Base-by-base conservation (phyloP, 2,797 vertebrate genomes). In the Pelochelys cantorii region DNA sequence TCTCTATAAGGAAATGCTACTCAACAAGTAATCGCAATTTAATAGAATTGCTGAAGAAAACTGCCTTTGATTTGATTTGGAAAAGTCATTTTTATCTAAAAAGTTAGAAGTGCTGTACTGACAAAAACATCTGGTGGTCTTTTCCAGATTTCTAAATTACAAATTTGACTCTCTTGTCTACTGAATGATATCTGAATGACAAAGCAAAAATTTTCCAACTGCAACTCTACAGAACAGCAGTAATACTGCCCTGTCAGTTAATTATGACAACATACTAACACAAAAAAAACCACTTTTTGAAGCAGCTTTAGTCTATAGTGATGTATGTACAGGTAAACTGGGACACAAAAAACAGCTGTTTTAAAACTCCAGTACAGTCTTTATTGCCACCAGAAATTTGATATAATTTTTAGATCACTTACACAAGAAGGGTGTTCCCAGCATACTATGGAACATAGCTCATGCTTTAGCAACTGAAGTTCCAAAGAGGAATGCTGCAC, bases 401-500 rank as follows among this genome's bases (percentile, higher is more conserved):
- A 65, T 65, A 17, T n/a, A 68, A 62, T 79, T 56, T 74, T 74
- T 34, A 37, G 20, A 22, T 9, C 68, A 37, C 79, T 90, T 20
- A 48, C 23, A 53, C 60, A 54, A 75, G 34, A 62, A 89, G 81
- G 79, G 85, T 83, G 42, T 55, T 81, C 90, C 87, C 13, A 8
- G 83, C 83, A 79, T 2, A 7, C 57, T 18, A 22, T 2, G 57
- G 89, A 20, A 80, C 4, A 29, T 42, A 85, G 85, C 48, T 71
- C 54, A 75, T 34, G 68, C 68, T 84, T 82, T 83, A 57, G 90
- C 79, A 83, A 17, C 54, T 48, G 27, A 9, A 62, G 14, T 91
- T 94, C 86, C 83, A 71, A 48, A 56, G 57, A 89, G 87, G 81
- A 95, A 93, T 71, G 87, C 94, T 95, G 92, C 81, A 87, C 94